Conservation (phyloP, 2,113 vertebrate species). For the Solea senegalensis region DNA sequence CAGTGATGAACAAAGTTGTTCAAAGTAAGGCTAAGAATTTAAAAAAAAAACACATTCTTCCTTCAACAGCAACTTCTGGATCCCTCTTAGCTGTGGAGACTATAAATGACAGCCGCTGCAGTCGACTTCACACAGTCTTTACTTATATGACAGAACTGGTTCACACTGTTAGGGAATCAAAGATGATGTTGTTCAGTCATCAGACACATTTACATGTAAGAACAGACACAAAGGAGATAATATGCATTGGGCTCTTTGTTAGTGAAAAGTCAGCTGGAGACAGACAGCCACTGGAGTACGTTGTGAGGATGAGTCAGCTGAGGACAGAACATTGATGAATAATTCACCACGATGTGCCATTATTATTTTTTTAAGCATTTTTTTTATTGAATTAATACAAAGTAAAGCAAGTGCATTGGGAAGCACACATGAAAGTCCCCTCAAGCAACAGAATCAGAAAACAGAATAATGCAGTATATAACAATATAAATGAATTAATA, state of each 20-base stretch:
- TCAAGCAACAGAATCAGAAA: too few species aligned
- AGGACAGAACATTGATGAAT: constrained; percentile 68
- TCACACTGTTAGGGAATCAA: constrained; percentile 8
- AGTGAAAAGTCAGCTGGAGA: constrained; percentile 13
- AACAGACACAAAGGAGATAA: constrained; percentile 7
- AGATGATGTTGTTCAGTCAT: constrained; percentile 5
- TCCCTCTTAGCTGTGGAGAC: neutral
- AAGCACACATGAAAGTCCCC: too few species aligned
- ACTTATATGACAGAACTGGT: constrained; percentile 31
- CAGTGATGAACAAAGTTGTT: neutral
- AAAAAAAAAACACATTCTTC: too few species aligned
- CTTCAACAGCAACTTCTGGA: too few species aligned
- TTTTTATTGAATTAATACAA: constrained; percentile 13
- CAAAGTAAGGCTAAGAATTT: neutral
- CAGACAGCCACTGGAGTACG: neutral
- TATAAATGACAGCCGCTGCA: constrained; percentile 4
- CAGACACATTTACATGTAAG: constrained; percentile 7
- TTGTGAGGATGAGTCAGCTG: constrained; percentile 28
- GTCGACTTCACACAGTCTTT: constrained; percentile 16
- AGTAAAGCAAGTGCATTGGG: too few species aligned
- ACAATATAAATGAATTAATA: too few species aligned
- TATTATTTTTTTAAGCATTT: constrained; percentile 54
- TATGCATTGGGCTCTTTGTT: constrained; percentile 25
- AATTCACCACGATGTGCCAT: constrained; percentile 75
- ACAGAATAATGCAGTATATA: too few species aligned